Conservation (phyloP, 2,113 vertebrate genomes). For the Willisornis vidua region DNA sequence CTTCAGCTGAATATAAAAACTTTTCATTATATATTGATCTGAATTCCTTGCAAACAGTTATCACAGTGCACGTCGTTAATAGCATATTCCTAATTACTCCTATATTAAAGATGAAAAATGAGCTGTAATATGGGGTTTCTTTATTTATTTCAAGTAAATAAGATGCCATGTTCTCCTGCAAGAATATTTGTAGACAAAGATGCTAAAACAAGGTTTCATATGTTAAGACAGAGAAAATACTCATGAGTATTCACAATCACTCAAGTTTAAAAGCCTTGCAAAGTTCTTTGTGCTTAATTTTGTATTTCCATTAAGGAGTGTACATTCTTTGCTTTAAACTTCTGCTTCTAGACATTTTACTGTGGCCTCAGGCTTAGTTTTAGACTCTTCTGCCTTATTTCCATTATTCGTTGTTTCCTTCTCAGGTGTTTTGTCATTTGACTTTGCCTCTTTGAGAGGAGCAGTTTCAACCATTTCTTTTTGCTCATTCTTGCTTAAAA, state of each 20-base stretch:
- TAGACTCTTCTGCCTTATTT: slow-evolving; percentile 65
- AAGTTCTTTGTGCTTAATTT: neutral
- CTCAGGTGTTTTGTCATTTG: slow-evolving; percentile 49
- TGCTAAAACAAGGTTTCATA: neutral
- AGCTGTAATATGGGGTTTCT: neutral
- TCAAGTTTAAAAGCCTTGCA: slow-evolving; percentile 6
- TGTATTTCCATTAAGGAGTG: neutral
- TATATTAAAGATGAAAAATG: neutral
- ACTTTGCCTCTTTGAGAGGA: slow-evolving; percentile 74
- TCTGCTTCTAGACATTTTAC: slow-evolving; percentile 80
- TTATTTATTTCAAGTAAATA: slow-evolving; percentile 3
- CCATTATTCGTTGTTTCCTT: slow-evolving; percentile 69
- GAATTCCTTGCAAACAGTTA: neutral
- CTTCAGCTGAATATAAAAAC: neutral
- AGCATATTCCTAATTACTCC: neutral
- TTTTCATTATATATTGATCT: neutral
- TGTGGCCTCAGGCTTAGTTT: slow-evolving; percentile 43
- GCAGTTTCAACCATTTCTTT: slow-evolving; percentile 80
- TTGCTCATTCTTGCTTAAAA: slow-evolving; percentile 71
- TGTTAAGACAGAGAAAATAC: neutral
- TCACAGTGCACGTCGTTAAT: neutral
- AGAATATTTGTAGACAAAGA: neutral
- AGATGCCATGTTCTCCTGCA: neutral
- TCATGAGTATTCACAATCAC: slow-evolving; percentile 37
- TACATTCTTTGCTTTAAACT: slow-evolving; percentile 63